phyloP scores from a whole-genome alignment of 2,113 vertebrate genomes.

The Mandrillus leucophaeus region DNA sequence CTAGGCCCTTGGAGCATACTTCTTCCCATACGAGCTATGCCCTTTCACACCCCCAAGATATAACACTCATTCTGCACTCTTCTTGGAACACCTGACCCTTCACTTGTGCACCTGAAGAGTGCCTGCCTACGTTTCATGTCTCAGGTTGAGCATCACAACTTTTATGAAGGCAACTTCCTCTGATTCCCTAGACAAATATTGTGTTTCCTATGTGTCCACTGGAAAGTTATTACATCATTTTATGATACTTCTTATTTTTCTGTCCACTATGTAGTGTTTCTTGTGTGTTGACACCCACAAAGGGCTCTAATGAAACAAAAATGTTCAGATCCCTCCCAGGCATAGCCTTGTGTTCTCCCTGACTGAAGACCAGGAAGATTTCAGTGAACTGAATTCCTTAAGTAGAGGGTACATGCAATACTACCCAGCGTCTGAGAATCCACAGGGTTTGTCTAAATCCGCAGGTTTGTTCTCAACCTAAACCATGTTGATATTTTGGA shows the following conservation, averaged over 20 bases:
- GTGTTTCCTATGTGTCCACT: rapidly evolving
- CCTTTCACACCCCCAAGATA: too few relatives aligned
- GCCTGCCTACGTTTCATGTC: background rate
- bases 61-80: background rate
- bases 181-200: background rate
- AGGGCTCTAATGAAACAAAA: background rate
- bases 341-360: background rate
- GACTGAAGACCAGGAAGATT: background rate
- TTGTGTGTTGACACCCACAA: background rate
- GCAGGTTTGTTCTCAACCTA: background rate
- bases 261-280: background rate
- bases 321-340: background rate
- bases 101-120: background rate
- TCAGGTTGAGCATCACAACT: background rate
- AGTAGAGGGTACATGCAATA: too few relatives aligned
- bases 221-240: background rate
- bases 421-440: background rate
- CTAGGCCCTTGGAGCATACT: too few relatives aligned
- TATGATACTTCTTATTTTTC: background rate
- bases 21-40: background rate
- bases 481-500: background rate
- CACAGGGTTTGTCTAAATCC: background rate
- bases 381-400: background rate
- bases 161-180: background rate
- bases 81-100: too few relatives aligned